Conservation (phyloP, 37 sponge, comb jelly and placozoan genomes). For the Bolinopsis microptera region DNA sequence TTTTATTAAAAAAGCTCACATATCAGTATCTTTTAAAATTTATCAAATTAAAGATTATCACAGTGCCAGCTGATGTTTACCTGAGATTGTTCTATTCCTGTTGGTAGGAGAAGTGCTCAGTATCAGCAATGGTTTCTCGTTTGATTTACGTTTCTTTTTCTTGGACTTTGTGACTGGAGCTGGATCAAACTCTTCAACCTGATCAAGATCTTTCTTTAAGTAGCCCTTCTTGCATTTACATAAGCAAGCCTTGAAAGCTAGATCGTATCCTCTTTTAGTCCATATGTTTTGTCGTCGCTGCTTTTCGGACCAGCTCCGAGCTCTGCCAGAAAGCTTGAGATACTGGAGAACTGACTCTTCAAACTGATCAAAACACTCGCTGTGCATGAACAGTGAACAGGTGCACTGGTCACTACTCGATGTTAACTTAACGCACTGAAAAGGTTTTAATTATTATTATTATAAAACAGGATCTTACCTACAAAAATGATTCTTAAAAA, state of each 20-base stretch:
- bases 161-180: slow-evolving; percentile 17
- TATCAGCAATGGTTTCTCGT: slow-evolving; percentile 50
- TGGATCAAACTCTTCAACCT: slow-evolving; percentile 6
- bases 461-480: too few species aligned
- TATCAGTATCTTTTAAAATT: too few species aligned
- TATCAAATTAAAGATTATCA: too few species aligned
- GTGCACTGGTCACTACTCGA: slow-evolving; percentile 83
- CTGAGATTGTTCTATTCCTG: slow-evolving; percentile 52
- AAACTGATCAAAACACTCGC: slow-evolving; percentile 75
- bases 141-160: slow-evolving; percentile 43
- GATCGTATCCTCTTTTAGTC: slow-evolving; percentile 93
- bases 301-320: slow-evolving; percentile 90
- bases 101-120: slow-evolving; percentile 54
- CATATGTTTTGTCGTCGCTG: slow-evolving; percentile 89
- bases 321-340: slow-evolving; percentile 78
- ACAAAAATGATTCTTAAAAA: too few species aligned
- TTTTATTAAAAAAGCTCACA: too few species aligned
- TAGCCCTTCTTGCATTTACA: slow-evolving; percentile 82
- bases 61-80: too few species aligned
- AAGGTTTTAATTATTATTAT: too few species aligned
- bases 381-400: slow-evolving; percentile 81
- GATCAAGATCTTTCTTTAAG: slow-evolving; percentile 75
- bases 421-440: slow-evolving; percentile 71
- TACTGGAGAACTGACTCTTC: slow-evolving; percentile 80
- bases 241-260: slow-evolving; percentile 76